These are phyloP conservation scores for Melanostoma scalare DNA, from an alignment of 2,888 invertebrate species.

Conservation along the genomic window DNA sequence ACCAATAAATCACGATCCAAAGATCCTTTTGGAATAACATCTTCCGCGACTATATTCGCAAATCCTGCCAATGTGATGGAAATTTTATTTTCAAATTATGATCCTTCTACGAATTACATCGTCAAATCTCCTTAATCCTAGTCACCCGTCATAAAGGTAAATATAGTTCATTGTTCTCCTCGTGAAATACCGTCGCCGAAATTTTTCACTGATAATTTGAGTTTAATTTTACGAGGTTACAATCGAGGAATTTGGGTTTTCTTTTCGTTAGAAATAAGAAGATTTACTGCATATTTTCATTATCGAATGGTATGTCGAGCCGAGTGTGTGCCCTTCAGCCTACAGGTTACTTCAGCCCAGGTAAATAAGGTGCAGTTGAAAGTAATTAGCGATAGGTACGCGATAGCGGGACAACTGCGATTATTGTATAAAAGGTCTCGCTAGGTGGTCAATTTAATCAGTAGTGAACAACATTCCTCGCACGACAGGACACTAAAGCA, in stretches of 20 bases:
- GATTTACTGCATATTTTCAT: slow-evolving; percentile 39
- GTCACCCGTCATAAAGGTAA: slow-evolving; percentile 31
- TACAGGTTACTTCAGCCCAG: slow-evolving; percentile 16
- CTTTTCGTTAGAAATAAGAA: neutral
- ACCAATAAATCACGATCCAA: too few species aligned
- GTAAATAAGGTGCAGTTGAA: slow-evolving; percentile 20
- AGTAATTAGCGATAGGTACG: slow-evolving; percentile 54
- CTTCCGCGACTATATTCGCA: too few species aligned
- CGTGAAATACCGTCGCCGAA: slow-evolving; percentile 31
- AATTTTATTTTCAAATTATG: neutral
- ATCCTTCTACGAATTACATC: slow-evolving; percentile 48
- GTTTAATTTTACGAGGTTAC: slow-evolving; percentile 54
- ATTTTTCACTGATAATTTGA: slow-evolving; percentile 33
- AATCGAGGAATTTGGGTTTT: slow-evolving; percentile 41
- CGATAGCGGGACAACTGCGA: neutral
- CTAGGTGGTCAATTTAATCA: slow-evolving; percentile 27
- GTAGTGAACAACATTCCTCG: slow-evolving; percentile 12
- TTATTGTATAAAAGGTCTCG: slow-evolving; percentile 40
- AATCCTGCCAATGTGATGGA: too few species aligned
- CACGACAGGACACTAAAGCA: slow-evolving; percentile 9
- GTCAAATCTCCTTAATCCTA: slow-evolving; percentile 50
- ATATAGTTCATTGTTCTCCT: slow-evolving; percentile 32
- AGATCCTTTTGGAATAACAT: too few species aligned
- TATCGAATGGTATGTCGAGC: slow-evolving; percentile 23
- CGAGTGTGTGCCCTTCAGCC: neutral